Conservation (phyloP, 2,797 vertebrate species). For the Sebastes taczanowskii region DNA sequence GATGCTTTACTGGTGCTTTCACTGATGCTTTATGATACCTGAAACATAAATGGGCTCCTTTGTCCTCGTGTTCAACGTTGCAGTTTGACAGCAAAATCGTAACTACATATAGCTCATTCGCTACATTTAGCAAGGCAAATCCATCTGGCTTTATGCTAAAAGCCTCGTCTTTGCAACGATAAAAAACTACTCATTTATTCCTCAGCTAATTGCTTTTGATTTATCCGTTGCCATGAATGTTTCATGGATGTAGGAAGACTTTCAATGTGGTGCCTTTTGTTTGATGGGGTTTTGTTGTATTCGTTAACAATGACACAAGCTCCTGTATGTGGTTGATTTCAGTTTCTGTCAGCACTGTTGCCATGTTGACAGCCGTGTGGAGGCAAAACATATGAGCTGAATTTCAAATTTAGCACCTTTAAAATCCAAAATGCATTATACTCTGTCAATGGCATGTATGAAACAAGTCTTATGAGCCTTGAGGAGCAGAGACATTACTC, state of each 20-base stretch:
- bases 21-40: conserved; percentile 36
- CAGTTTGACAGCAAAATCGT: background rate
- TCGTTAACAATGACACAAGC: background rate
- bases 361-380: background rate
- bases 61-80: background rate
- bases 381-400: background rate
- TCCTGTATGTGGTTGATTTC: background rate
- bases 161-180: conserved; percentile 11
- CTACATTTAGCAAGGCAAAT: background rate
- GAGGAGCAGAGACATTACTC: background rate
- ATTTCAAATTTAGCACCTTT: background rate
- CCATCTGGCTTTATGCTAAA: conserved; percentile 9
- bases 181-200: background rate
- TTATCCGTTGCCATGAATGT: background rate
- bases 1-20: background rate
- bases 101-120: background rate
- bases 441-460: background rate
- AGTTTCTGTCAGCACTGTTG: background rate
- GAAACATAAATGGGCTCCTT: background rate
- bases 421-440: background rate
- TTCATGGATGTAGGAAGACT: background rate
- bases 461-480: background rate
- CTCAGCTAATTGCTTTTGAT: background rate
- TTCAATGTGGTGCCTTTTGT: background rate
- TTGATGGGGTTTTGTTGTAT: background rate